Evolutionary conservation across 1,140 invertebrate species (phyloP).

Genomic region (Drosophila aff.): DNA sequence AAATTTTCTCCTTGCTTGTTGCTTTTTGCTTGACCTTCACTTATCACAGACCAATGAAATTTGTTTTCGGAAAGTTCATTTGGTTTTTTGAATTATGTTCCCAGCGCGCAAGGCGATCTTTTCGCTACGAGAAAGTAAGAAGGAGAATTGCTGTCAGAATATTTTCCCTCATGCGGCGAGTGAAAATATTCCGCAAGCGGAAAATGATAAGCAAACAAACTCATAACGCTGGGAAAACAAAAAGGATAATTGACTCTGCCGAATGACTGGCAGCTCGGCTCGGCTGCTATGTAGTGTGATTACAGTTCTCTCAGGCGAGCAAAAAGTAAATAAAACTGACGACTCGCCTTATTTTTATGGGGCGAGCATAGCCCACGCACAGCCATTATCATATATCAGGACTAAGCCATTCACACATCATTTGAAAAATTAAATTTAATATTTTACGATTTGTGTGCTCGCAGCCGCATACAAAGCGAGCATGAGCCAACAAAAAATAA

Average conservation of each 20-base stretch:
- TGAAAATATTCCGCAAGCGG: slow-evolving; percentile 9
- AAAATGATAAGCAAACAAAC: slow-evolving; percentile 33
- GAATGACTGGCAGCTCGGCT: slow-evolving; percentile 15
- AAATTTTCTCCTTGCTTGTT: slow-evolving; percentile 38
- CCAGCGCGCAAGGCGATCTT: slow-evolving; percentile 19
- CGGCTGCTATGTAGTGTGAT: slow-evolving; percentile 29
- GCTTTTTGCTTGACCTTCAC: slow-evolving; percentile 75
- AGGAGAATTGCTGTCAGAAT: slow-evolving; percentile 7
- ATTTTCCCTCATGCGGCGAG: background rate
- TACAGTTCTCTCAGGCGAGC: slow-evolving; percentile 23
- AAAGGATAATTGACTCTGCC: slow-evolving; percentile 40
- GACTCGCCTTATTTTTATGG: slow-evolving; percentile 40
- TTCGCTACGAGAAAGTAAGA: slow-evolving; percentile 3
- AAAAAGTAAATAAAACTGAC: slow-evolving; percentile 40
- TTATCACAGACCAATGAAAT: slow-evolving; percentile 84
- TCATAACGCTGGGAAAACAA: slow-evolving; percentile 25
- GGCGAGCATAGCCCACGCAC: slow-evolving; percentile 13
- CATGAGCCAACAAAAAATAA: slow-evolving; percentile 63
- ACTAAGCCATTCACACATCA: slow-evolving; percentile 82
- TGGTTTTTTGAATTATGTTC: slow-evolving; percentile 52
- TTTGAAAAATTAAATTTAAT: slow-evolving; percentile 83
- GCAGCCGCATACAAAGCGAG: slow-evolving; percentile 47
- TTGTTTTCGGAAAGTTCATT: slow-evolving; percentile 63
- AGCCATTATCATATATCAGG: slow-evolving; percentile 77
- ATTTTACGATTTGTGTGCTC: slow-evolving; percentile 78